Evolutionary conservation across 2,113 vertebrate genomes (phyloP), one percentile per base, ranked within the genome.

Genomic region (Ophthalmolycus amberensis): DNA sequence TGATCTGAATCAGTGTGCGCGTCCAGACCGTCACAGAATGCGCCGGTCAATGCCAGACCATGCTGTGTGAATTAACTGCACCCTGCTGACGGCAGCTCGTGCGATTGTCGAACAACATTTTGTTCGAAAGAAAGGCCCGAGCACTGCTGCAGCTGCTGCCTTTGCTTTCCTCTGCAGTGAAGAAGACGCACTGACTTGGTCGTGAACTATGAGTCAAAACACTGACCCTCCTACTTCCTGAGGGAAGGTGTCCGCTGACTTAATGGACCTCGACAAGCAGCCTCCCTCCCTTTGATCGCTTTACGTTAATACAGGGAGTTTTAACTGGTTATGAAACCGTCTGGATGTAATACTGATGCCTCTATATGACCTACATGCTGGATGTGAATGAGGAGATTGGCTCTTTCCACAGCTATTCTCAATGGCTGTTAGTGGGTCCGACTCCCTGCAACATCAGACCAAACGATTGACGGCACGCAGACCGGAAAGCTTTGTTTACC

Each of bases 181-280:
- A 68, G 29, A 77, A 82, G 44, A 75, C 71, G 78, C 12, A 44
- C 77, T 70, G 81, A 84, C 71, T 85, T 46, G 82, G 71, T 76
- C 18, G 54, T 88, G 85, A 89, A 88, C 82, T 80, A 56, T 84
- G 90, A 89, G 87, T 85, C 87, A 90, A 86, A 86, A 77, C 74
- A 42, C 63, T 32, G 71, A 86, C 82, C 69, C 83, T 76, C 44
- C 40, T 38, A 2, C 74, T 29, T 90, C 80, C 90, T 37, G 10
- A 60, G 82, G 80, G 83, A 85, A 83, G 80, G 78, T 84, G 81
- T 87, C 78, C 66, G 70, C 34, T 84, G 87, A 88, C 44, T 89
- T 87, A 85, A 89, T 77, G 46, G 80, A 86, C 86, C 86, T 86
- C 65, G 80, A 90, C 89, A 85, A 79, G 82, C 69, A 75, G 75